Conservation (phyloP, 2,797 vertebrate species). For the Paguma larvata region DNA sequence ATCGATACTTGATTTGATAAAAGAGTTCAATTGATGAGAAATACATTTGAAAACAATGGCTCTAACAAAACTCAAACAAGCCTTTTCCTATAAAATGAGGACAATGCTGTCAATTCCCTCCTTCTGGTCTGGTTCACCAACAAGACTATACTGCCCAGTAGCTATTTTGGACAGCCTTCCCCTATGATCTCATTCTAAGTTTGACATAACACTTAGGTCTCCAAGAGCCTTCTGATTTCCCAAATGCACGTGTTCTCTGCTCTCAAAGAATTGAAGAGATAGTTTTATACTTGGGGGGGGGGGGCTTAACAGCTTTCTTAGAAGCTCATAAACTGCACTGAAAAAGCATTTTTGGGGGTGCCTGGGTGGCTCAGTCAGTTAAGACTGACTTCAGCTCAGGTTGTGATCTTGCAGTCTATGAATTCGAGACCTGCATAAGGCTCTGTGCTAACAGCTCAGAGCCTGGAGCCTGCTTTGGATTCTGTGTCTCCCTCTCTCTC, state of each 20-base stretch:
- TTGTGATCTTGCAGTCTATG: no score
- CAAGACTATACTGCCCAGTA: neutral
- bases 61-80: neutral
- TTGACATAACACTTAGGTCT: neutral
- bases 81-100: neutral
- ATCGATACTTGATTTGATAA: neutral
- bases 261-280: neutral
- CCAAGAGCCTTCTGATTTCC: neutral
- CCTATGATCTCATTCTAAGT: neutral
- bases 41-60: constrained; percentile 15
- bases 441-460: no score
- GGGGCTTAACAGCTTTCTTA: neutral
- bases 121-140: neutral
- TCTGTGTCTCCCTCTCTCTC: no score
- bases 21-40: constrained; percentile 22
- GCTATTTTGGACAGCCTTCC: neutral
- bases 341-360: neutral
- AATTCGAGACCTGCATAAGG: no score
- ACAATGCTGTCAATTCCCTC: neutral
- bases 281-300: neutral
- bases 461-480: no score
- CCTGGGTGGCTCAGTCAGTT: no score
- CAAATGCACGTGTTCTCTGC: neutral
- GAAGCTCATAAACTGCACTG: neutral
- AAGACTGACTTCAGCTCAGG: no score